phyloP scores from a whole-genome alignment of 1,140 invertebrate species.

The Artemia franciscana region DNA sequence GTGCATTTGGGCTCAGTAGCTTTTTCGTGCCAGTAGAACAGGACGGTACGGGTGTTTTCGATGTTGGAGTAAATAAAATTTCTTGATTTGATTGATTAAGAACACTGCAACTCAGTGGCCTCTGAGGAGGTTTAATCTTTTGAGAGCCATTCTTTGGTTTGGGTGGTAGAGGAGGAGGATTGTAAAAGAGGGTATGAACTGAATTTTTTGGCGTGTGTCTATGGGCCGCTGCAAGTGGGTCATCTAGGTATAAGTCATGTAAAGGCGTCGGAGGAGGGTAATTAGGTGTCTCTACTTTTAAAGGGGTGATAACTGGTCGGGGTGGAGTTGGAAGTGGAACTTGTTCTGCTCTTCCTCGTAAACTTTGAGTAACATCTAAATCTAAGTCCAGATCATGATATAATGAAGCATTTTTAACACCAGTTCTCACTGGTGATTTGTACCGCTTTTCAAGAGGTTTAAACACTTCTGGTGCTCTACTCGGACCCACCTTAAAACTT shows the following conservation, averaged over 20 bases:
- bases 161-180: slow-evolving; percentile 7
- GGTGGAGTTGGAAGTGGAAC: slow-evolving; percentile 1
- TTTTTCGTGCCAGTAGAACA: background rate
- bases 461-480: background rate
- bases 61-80: background rate
- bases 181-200: background rate
- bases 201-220: background rate
- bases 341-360: background rate
- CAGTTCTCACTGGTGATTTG: slow-evolving; percentile 5
- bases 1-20: background rate
- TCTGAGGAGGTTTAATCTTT: background rate
- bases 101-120: background rate
- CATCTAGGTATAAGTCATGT: slow-evolving; percentile 8
- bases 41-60: background rate
- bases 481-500: background rate
- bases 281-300: background rate
- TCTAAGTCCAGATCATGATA: slow-evolving; percentile 7
- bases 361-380: slow-evolving; percentile 1
- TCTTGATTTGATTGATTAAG: background rate
- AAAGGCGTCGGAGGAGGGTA: slow-evolving; percentile 3
- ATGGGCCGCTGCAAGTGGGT: slow-evolving; percentile 4
- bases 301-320: background rate
- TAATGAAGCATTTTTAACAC: slow-evolving; percentile 5
- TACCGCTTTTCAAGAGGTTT: slow-evolving; percentile 7
- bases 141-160: slow-evolving; percentile 3